These are phyloP conservation scores for Proisotoma minuta DNA, from an alignment of 2,888 invertebrate species.

Conservation along the genomic window DNA sequence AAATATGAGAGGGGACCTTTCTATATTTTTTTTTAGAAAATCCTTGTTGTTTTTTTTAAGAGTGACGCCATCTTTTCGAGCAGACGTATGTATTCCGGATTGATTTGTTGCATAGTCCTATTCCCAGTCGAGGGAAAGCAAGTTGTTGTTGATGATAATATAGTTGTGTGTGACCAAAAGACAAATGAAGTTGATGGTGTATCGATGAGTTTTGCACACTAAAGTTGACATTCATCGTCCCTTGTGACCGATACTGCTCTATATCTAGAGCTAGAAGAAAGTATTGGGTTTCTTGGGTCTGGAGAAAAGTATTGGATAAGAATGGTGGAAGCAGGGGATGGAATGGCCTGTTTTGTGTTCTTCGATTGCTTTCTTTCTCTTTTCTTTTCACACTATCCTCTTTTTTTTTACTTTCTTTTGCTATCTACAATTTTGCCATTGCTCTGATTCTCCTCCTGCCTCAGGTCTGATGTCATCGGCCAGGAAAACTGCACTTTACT, in stretches of 20 bases:
- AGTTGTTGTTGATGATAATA: slow-evolving; percentile 3
- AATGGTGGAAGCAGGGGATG: no score
- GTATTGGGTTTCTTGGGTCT: no score
- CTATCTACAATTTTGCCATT: neutral
- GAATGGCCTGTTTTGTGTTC: neutral
- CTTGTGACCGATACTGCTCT: no score
- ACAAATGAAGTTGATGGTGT: neutral
- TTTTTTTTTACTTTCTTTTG: no score
- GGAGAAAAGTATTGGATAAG: no score
- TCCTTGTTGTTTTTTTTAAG: no score
- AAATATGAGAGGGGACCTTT: no score
- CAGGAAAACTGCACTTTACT: slow-evolving; percentile 5
- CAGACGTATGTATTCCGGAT: no score
- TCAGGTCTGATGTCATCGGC: neutral
- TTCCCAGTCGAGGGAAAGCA: no score
- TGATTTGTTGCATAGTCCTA: slow-evolving; percentile 1
- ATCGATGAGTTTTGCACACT: slow-evolving; percentile 1
- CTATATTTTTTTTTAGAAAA: no score
- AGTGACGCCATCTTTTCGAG: no score
- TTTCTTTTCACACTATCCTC: neutral
- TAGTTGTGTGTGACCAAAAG: neutral
- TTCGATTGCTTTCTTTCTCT: neutral
- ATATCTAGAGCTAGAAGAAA: no score
- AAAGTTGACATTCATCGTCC: slow-evolving; percentile 4
- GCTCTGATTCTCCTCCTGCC: slow-evolving; percentile 1